These are phyloP conservation scores for Achroia grisella DNA, from an alignment of 1,140 invertebrate genomes.

Conservation along the genomic window DNA sequence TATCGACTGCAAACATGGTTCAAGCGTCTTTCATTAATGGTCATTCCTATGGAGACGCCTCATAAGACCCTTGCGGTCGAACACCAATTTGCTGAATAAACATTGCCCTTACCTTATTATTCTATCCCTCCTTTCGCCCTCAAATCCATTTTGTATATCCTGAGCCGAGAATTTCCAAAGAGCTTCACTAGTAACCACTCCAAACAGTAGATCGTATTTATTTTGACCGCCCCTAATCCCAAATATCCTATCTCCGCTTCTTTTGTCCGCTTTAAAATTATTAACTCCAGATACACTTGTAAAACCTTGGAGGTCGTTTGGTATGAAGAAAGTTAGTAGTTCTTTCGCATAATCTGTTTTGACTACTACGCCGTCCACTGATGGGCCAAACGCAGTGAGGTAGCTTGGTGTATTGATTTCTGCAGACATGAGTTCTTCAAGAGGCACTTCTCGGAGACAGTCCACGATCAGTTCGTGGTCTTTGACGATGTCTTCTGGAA, in stretches of 20 bases:
- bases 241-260: slow-evolving; percentile 64
- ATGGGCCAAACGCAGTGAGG: slow-evolving; percentile 88
- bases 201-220: slow-evolving; percentile 88
- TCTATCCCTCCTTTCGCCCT: slow-evolving; percentile 89
- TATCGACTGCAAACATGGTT: no score
- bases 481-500: slow-evolving; percentile 84
- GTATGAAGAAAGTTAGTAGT: slow-evolving; percentile 80
- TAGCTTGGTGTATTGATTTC: slow-evolving; percentile 89
- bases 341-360: slow-evolving; percentile 85
- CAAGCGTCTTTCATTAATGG: slow-evolving; percentile 14
- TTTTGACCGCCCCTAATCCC: slow-evolving; percentile 62
- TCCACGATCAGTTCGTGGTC: slow-evolving; percentile 88
- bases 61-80: slow-evolving; percentile 13
- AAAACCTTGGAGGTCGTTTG: slow-evolving; percentile 79
- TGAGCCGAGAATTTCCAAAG: slow-evolving; percentile 87
- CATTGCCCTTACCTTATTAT: slow-evolving; percentile 79
- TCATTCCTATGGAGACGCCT: slow-evolving; percentile 16
- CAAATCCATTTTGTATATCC: slow-evolving; percentile 93
- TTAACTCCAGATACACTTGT: slow-evolving; percentile 48
- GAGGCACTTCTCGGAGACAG: slow-evolving; percentile 83
- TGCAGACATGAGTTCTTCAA: slow-evolving; percentile 85
- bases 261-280: slow-evolving; percentile 68
- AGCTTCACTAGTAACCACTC: slow-evolving; percentile 89
- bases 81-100: slow-evolving; percentile 41
- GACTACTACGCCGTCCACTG: slow-evolving; percentile 90